phyloP scores from a whole-genome alignment of 2,113 vertebrate species.

The Dicentrarchus labrax region DNA sequence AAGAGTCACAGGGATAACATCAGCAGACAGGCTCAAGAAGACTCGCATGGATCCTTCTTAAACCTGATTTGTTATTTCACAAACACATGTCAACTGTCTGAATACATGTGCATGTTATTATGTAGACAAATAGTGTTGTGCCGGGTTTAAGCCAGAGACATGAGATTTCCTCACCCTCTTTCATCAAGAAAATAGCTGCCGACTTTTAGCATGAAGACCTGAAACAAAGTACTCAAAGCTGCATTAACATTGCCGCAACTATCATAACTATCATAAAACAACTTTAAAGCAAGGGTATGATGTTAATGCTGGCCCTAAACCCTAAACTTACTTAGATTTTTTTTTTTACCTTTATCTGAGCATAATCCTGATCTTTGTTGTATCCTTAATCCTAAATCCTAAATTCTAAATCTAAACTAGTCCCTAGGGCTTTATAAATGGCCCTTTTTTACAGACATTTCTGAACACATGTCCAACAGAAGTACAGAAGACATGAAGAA shows the following conservation, averaged over 20 bases:
- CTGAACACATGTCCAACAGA: neutral
- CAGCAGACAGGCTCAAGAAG: constrained; percentile 31
- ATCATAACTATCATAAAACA: neutral
- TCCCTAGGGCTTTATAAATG: neutral
- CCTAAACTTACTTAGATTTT: neutral
- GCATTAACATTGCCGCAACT: neutral
- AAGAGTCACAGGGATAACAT: constrained; percentile 44
- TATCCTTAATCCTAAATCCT: neutral
- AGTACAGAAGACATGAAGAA: neutral
- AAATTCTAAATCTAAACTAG: neutral
- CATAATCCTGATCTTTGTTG: neutral
- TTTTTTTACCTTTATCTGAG: neutral
- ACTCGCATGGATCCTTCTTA: neutral
- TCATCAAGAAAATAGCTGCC: neutral
- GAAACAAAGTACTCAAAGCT: neutral
- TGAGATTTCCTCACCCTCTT: neutral
- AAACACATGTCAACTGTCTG: constrained; percentile 1
- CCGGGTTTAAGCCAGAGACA: neutral
- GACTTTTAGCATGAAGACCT: neutral
- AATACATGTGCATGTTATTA: neutral
- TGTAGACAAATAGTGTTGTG: neutral
- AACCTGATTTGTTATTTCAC: constrained; percentile 20
- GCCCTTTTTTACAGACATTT: neutral
- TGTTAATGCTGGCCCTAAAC: neutral
- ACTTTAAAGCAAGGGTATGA: neutral